Base-by-base conservation (phyloP, 2,797 vertebrate genomes). In the Takifugu rubripes region DNA sequence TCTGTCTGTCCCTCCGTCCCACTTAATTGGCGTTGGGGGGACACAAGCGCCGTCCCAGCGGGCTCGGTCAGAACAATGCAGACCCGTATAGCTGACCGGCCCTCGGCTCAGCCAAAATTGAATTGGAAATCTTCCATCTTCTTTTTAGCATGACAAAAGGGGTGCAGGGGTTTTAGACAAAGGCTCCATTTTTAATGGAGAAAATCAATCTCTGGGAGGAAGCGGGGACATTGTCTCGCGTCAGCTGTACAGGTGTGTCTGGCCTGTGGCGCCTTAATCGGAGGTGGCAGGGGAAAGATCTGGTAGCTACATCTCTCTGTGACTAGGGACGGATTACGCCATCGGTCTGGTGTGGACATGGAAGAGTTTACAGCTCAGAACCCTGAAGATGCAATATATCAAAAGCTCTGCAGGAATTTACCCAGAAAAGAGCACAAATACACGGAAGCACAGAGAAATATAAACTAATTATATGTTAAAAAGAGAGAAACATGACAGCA, bases 101-200 rank as follows among this genome's bases (percentile, higher is more conserved):
- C 89, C 90, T 93, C 93, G 91, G 92, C 93, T 93, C 76, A 63
- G 75, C 75, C 82, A 93, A 94, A 94, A 95, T 93, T 93, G 95
- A 95, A 95, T 94, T 96, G 94, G 95, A 97, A 97, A 95, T 93
- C 84, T 85, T 87, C 85, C 87, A 87, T 88, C 87, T 86, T 84
- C 82, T 91, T 84, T 93, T 98, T 96, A 94, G 92, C 96, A 97
- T 98, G 93, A 98, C 94, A 98, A 96, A 95, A 90, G 85, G 86
- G 77, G 77, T 75, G 80, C 72, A 77, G 75, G 78, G 66, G 72
- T 84, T 92, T 93, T 93, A 93, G 92, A 93, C 93, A 94, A 96
- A 93, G 92, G 87, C 86, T 75, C 88, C 83, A 87, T 89, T 93
- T 92, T 92, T 93, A 93, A 94, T 92, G 90, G 87, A 88, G 81